Evolutionary conservation across 2,888 invertebrate species (phyloP), one percentile per base, ranked within the genome.

Genomic region (Hypsopygia costalis): DNA sequence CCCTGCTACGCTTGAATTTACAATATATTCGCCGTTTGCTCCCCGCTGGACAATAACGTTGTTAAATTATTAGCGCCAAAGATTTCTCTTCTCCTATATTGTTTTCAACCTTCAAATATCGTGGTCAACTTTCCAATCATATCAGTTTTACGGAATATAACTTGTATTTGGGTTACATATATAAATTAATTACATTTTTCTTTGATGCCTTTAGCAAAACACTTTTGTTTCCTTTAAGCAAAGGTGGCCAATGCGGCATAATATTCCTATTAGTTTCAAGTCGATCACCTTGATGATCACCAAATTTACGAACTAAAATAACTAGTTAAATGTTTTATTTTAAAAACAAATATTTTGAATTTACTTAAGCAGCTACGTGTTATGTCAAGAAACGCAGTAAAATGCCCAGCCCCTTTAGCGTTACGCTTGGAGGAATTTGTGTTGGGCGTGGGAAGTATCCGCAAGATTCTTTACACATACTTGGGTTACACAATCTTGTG

Each of bases 401-500:
- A 78, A 78, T 72, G 70, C 67, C 76, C 79, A 78, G 85, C 86
- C 88, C 85, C 82, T 76, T 70, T 55, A 61, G 57, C 72, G 81
- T 82, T 74, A 86, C 82, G 86, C 76, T 78, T 71, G 71, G 74
- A 67, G 76, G 74, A 71, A 57, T 71, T 69, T 68, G 70, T 70
- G 70, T 71, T 63, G 69, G 75, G 82, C 86, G 87, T 88, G 87
- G 87, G 87, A 87, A 87, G 76, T 59, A 57, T 65, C 61, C 58
- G 52, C 60, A 66, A 65, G 67, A 72, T 62, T 56, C 60, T 73
- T 68, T 71, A 72, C 78, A 81, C 81, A 83, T 76, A 76, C 83
- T 87, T 79, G 67, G 64, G 75, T 85, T 85, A 81, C 86, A 83
- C 81, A 82, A 85, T 80, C 78, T 75, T 68, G 64, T 59, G 69